Conservation (phyloP, 2,888 invertebrate genomes). For the Stenodema calcarata region DNA sequence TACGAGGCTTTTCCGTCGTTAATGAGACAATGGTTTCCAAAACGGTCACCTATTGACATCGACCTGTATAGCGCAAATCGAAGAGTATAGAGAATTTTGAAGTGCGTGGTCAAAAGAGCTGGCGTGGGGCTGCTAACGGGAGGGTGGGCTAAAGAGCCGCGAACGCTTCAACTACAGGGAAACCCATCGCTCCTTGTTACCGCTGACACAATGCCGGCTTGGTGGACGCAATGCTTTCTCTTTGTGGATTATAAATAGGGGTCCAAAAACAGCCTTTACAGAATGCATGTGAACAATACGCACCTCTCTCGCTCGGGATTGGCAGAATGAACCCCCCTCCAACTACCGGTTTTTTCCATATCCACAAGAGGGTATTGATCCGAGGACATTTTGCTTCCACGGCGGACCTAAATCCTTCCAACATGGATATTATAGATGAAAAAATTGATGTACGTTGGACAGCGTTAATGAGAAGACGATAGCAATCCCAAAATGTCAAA, state of each 20-base stretch:
- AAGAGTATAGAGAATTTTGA: not conserved
- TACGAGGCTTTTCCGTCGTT: not conserved
- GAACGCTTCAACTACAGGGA: not conserved
- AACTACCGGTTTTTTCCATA: not conserved
- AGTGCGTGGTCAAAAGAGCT: not conserved
- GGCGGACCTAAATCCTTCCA: not conserved
- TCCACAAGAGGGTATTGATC: not conserved
- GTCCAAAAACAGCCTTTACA: not conserved
- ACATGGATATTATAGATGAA: too few relatives aligned
- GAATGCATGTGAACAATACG: not conserved
- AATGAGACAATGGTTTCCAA: not conserved
- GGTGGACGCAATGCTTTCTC: not conserved
- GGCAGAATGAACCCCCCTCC: not conserved
- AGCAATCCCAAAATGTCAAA: too few relatives aligned
- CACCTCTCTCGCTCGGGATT: not conserved
- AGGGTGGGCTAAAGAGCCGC: not conserved
- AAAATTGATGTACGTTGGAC: too few relatives aligned
- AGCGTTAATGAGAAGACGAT: too few relatives aligned
- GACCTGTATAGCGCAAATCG: not conserved
- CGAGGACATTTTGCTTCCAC: not conserved
- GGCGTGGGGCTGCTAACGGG: not conserved
- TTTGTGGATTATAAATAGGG: not conserved
- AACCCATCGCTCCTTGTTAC: not conserved
- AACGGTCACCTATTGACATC: too few relatives aligned
- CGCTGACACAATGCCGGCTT: not conserved